Conservation (phyloP, 2,888 invertebrate genomes). For the Athalia circularis region DNA sequence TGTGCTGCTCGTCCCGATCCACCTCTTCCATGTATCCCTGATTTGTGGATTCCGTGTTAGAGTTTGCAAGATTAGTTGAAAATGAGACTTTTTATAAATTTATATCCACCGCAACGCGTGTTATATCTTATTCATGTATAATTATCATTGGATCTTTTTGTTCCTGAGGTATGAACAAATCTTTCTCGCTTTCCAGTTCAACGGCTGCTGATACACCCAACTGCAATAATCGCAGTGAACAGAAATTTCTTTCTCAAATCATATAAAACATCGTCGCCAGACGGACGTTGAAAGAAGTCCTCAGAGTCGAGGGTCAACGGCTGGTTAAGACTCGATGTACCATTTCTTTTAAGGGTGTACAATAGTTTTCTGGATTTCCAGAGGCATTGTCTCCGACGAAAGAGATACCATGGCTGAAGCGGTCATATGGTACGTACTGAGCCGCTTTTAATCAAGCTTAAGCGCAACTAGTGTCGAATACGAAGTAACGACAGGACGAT, state of each 20-base stretch:
- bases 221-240: too few relatives aligned
- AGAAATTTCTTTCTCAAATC: too few relatives aligned
- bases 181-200: too few relatives aligned
- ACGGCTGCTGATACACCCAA: too few relatives aligned
- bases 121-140: too few relatives aligned
- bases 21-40: conserved; percentile 46
- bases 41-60: conserved; percentile 42
- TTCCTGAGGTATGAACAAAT: too few relatives aligned
- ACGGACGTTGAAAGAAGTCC: too few relatives aligned
- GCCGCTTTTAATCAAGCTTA: conserved; percentile 46
- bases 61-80: conserved; percentile 27
- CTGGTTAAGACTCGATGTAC: too few relatives aligned
- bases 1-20: conserved; percentile 39
- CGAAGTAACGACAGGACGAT: conserved; percentile 41
- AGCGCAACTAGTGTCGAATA: conserved; percentile 26
- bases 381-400: conserved; percentile 31
- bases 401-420: conserved; percentile 30
- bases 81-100: not conserved
- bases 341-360: not conserved
- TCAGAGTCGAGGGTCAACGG: too few relatives aligned
- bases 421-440: conserved; percentile 16
- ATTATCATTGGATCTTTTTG: too few relatives aligned
- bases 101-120: too few relatives aligned
- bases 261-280: too few relatives aligned
- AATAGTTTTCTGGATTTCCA: not conserved